Conservation (phyloP, 2,113 vertebrate genomes). For the Etia nguti region DNA sequence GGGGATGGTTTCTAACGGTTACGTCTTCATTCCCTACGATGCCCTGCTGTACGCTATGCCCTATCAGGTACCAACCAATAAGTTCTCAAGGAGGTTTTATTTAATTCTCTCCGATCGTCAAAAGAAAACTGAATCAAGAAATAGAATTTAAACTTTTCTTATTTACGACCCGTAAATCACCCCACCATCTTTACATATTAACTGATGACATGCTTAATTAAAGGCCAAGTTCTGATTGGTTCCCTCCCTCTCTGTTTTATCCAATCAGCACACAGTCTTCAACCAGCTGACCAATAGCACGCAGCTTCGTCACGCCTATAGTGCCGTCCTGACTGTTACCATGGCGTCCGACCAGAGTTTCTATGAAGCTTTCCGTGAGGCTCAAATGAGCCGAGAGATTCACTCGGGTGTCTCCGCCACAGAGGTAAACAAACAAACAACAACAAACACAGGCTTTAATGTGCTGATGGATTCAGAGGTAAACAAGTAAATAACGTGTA, state of each 20-base stretch:
- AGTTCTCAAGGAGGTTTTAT: not conserved
- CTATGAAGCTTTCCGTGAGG: constrained; percentile 67
- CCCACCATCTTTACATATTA: fast-evolving
- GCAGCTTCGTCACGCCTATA: constrained; percentile 77
- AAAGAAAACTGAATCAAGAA: not conserved
- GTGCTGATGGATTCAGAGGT: not conserved
- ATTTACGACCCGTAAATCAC: not conserved
- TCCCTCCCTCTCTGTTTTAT: not conserved
- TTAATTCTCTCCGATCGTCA: fast-evolving
- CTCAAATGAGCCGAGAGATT: constrained; percentile 71
- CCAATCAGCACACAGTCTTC: constrained; percentile 50
- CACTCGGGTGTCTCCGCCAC: constrained; percentile 16
- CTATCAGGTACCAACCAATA: constrained; percentile 58
- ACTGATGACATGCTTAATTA: fast-evolving
- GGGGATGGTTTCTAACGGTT: constrained; percentile 74
- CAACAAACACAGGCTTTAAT: not conserved
- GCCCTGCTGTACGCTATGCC: constrained; percentile 82
- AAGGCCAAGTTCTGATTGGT: not conserved
- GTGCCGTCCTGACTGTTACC: constrained; percentile 82
- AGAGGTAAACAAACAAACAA: constrained; percentile 25
- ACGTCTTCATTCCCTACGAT: constrained; percentile 85
- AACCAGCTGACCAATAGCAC: constrained; percentile 73
- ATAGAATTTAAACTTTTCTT: not conserved
- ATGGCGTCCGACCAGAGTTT: constrained; percentile 76
- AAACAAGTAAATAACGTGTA: not conserved